Evolutionary conservation across 2,797 vertebrate genomes (phyloP), one percentile per base, ranked within the genome.

Genomic region (Notoglanidium macrostoma): DNA sequence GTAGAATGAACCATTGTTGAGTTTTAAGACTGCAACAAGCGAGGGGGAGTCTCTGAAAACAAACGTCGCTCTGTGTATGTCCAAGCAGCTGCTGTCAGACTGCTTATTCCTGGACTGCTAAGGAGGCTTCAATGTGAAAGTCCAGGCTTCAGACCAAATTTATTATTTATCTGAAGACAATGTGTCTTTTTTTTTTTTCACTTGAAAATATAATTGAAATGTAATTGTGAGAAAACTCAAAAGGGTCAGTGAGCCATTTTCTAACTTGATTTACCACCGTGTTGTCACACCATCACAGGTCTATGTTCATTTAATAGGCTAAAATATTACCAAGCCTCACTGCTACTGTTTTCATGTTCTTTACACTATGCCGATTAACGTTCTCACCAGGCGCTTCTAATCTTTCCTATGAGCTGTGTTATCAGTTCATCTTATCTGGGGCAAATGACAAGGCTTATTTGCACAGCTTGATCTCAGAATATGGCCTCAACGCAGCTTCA

Each of bases 181-280:
- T 61, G 83, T 86, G 88, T 89, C 55, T 61, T 87, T 87, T 90
- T 88, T 55, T 19, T 78, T 68, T 44, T 8, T 88, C 73, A 65
- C 80, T 78, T 83, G 73, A 40, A 40, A 40, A 40, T 40, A 40
- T 40, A 40, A 40, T 40, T 40, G 40, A 86, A 87, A 88, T 81
- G 76, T 86, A 88, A 89, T 85, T 89, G 85, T 65, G 35, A 88
- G 84, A 90, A 88, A 88, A 87, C 85, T 84, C 74, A 80, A 89
- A 76, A 79, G 81, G 86, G 89, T 90, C 89, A 90, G 89, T 14
- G 86, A 91, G 78, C 83, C 87, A 90, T 89, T 91, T 88, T 85
- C 86, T 65, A 85, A 84, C 85, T 68, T 35, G 84, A 90, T 89
- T 83, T 86, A 85, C 35, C 49, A 35, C 68, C 46, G 51, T 82